These are phyloP conservation scores for Montipora cactus DNA, from an alignment of 64 coral and sea anemone species.

Conservation along the genomic window DNA sequence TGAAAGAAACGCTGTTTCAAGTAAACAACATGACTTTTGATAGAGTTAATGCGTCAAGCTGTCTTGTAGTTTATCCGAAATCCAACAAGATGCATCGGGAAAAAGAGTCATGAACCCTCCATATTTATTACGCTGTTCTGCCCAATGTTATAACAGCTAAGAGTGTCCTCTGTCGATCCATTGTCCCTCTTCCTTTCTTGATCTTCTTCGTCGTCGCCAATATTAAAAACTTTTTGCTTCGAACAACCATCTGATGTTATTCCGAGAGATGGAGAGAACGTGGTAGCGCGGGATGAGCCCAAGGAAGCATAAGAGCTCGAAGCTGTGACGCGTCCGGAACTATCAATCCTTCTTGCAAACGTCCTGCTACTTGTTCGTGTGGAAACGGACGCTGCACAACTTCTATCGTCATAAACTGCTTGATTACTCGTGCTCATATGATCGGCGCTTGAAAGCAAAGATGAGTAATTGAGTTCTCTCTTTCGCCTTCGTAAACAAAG, in stretches of 20 bases:
- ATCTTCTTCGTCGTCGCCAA: background rate
- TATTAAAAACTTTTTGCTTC: background rate
- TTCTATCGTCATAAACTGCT: background rate
- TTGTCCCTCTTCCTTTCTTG: background rate
- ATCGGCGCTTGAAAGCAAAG: background rate
- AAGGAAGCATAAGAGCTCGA: background rate
- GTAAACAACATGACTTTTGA: too few relatives aligned
- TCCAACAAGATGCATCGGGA: too few relatives aligned
- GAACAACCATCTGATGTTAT: too few relatives aligned
- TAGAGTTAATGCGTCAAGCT: too few relatives aligned
- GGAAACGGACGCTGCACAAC: background rate
- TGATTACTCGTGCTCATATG: background rate
- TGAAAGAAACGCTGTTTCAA: too few relatives aligned
- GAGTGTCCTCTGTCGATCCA: background rate
- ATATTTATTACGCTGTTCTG: too few relatives aligned
- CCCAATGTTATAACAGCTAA: too few relatives aligned
- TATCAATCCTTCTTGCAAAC: background rate
- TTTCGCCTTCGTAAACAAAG: background rate
- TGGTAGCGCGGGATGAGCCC: background rate
- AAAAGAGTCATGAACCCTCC: too few relatives aligned
- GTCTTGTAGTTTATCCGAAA: too few relatives aligned
- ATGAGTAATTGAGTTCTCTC: background rate
- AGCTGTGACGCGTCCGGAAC: background rate
- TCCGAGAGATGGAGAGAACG: background rate
- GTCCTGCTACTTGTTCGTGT: background rate